Evolutionary conservation across 2,888 invertebrate species (phyloP), one percentile per base, ranked within the genome.

Genomic region (Drosophila kuntzei): DNA sequence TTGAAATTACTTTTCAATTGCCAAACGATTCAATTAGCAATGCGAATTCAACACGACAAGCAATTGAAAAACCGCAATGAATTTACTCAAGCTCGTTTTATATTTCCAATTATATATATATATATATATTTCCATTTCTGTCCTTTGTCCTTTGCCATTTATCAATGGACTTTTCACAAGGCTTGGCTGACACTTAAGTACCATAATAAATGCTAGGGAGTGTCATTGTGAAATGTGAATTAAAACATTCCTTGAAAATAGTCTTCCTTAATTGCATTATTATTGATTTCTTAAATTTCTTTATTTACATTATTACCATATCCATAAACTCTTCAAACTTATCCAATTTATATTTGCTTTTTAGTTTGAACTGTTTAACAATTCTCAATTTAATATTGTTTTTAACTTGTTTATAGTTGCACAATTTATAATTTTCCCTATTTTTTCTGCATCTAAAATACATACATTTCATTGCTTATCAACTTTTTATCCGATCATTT

Each of bases 31-130:
- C 29, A 51, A 70, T 63, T 41, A 34, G 18, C n/a, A 43, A 53
- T 49, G 22, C 12, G 14, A 34, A 14, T 32, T 46, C 11, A 14
- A 37, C 9, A 3, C 18, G 4, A 8, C 1, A 36, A 50, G 22
- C 39, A 53, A 66, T 63, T 55, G 49, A 32, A 37, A 41, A 49
- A 39, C 57, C 25, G 11, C 14, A 34, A 37, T 39, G n/a, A 54
- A 46, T 57, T 20, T 9, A n/a, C 16, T 36, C 20, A 12, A 25
- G 22, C 2, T 37, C 47, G 39, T 3, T 8, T 51, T 37, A 14
- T 27, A 37, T 66, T 55, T 27, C 32, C 54, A 57, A 63, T 47
- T 62, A 32, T 12, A 7, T 41, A 18, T 39, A 9, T 29, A 14
- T 29, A 36, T 55, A 18, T 39, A 9, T 29, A 14, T 29, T 22